A percentile compares a stretch with the other conserved stretches of the same genome.
These are phyloP conservation scores for Petrocephalus schoutedeni DNA, from an alignment of 2,797 vertebrate species.

Conservation along the genomic window DNA sequence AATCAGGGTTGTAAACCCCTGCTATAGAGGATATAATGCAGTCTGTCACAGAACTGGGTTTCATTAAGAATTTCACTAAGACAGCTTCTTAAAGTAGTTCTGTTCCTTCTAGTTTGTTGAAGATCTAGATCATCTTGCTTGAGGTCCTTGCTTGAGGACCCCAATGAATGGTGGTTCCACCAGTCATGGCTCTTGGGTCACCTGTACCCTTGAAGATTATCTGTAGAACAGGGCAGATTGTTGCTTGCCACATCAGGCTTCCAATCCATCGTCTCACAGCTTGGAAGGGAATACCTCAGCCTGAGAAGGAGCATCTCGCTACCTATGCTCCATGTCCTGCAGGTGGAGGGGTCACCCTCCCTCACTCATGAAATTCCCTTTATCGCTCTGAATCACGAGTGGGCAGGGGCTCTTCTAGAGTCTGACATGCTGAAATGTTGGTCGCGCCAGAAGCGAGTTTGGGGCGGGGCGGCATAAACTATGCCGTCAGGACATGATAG, in stretches of 20 bases:
- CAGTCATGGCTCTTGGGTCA: neutral
- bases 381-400: neutral
- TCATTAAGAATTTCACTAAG: neutral
- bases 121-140: neutral
- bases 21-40: neutral
- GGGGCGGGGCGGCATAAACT: neutral
- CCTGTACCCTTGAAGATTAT: neutral
- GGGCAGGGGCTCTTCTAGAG: neutral
- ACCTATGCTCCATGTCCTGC: neutral
- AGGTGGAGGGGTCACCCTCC: neutral
- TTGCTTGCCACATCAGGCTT: neutral
- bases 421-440: neutral
- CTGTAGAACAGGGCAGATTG: neutral
- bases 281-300: neutral
- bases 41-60: neutral
- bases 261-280: neutral
- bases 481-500: constrained; percentile 10
- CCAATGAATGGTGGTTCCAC: neutral
- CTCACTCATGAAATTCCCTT: neutral
- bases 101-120: neutral
- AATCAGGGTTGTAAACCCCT: neutral
- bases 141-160: neutral
- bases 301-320: neutral
- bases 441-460: neutral
- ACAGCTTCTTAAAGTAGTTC: neutral